Conservation (phyloP, 2,888 invertebrate species). For the Temnothorax rugatulus region DNA sequence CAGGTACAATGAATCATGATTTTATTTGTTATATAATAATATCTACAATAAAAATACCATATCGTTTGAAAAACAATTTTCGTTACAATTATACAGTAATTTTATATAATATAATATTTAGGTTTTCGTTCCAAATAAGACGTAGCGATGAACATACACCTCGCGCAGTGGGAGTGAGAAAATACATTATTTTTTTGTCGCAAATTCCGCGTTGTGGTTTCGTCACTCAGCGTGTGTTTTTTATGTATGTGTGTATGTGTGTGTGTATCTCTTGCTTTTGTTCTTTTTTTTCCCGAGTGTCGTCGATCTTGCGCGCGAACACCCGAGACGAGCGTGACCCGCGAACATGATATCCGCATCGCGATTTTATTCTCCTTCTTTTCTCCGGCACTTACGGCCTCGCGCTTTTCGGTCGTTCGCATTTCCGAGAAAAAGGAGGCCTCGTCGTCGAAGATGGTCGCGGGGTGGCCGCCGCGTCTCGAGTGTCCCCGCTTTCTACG, state of each 20-base stretch:
- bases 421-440: slow-evolving; percentile 15
- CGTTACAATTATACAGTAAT: slow-evolving; percentile 85
- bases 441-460: background rate
- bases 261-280: slow-evolving; percentile 26
- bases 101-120: slow-evolving; percentile 84
- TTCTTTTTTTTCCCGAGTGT: slow-evolving; percentile 64
- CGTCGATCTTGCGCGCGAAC: slow-evolving; percentile 72
- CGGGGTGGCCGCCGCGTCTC: slow-evolving; percentile 50
- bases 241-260: background rate
- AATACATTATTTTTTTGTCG: slow-evolving; percentile 83
- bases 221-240: slow-evolving; percentile 77
- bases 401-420: background rate
- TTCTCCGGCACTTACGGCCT: background rate
- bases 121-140: slow-evolving; percentile 84
- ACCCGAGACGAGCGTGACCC: slow-evolving; percentile 72
- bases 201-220: slow-evolving; percentile 82
- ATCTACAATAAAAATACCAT: slow-evolving; percentile 86
- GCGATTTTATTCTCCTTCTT: slow-evolving; percentile 22
- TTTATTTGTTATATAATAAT: slow-evolving; percentile 86
- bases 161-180: slow-evolving; percentile 85
- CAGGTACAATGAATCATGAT: slow-evolving; percentile 85
- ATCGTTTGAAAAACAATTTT: slow-evolving; percentile 86
- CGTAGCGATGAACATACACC: slow-evolving; percentile 85
- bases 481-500: slow-evolving; percentile 49
- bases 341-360: slow-evolving; percentile 35